Percentiles rank a stretch among this genome's conserved stretches.
Evolutionary conservation across 2,113 vertebrate genomes (phyloP).

Genomic region (Cyrtonyx montezumae): DNA sequence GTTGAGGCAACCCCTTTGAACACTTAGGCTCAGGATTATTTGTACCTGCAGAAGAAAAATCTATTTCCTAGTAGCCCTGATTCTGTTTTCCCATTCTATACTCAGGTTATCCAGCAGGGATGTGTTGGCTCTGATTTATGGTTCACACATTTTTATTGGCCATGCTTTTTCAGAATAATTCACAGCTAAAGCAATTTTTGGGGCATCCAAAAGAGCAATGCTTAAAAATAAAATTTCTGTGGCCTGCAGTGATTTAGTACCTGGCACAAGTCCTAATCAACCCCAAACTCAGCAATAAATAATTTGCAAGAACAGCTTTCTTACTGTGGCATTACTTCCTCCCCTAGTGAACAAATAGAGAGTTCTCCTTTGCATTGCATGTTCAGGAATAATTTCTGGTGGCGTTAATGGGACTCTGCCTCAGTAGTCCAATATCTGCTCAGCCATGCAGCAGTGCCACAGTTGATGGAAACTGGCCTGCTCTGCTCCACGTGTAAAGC

Average conservation of each 20-base stretch:
- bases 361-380: not conserved
- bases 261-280: slow-evolving; percentile 55
- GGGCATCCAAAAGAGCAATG: slow-evolving; percentile 49
- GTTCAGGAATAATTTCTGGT: not conserved
- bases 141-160: slow-evolving; percentile 18
- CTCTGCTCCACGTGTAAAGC: not conserved
- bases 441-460: not conserved
- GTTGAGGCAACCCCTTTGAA: not conserved
- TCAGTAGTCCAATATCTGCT: not conserved
- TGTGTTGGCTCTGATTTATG: slow-evolving; percentile 21
- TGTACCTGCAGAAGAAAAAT: not conserved
- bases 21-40: not conserved
- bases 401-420: not conserved
- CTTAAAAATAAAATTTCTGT: slow-evolving; percentile 66
- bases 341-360: slow-evolving; percentile 15
- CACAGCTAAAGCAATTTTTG: slow-evolving; percentile 55
- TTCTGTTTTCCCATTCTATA: slow-evolving; percentile 1
- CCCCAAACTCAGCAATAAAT: slow-evolving; percentile 52
- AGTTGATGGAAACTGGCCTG: not conserved
- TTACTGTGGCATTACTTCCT: slow-evolving; percentile 41
- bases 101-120: not conserved
- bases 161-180: slow-evolving; percentile 58
- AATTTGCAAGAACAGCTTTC: slow-evolving; percentile 48
- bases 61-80: not conserved
- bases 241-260: slow-evolving; percentile 65